Evolutionary conservation across 2,888 invertebrate genomes (phyloP).

Genomic region (Taenaris catops): DNA sequence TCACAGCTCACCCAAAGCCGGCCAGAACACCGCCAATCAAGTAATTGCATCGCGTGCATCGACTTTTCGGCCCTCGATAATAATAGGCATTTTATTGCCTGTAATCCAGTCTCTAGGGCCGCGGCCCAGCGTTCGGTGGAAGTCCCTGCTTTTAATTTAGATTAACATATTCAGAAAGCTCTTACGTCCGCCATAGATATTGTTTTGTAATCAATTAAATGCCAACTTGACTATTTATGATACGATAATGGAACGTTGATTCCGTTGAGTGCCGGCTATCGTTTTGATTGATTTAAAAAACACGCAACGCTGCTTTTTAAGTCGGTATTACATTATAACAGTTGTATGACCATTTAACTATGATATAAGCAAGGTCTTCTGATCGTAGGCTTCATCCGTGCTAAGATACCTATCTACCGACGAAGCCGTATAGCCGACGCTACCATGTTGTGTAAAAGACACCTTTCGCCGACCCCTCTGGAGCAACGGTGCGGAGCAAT

Average conservation of each 20-base stretch:
- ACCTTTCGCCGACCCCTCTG: too few species aligned
- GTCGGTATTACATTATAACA: too few species aligned
- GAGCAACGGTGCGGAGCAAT: too few species aligned
- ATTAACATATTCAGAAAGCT: slow-evolving; percentile 67
- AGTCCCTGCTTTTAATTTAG: slow-evolving; percentile 66
- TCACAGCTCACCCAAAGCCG: slow-evolving; percentile 60
- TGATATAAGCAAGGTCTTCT: too few species aligned
- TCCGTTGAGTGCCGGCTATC: slow-evolving; percentile 60
- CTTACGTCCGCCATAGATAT: slow-evolving; percentile 36
- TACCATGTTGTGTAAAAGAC: too few species aligned
- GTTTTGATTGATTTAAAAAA: slow-evolving; percentile 58
- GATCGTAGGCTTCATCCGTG: too few species aligned
- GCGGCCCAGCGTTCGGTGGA: slow-evolving; percentile 57
- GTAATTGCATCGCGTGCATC: slow-evolving; percentile 80
- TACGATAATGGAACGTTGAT: slow-evolving; percentile 56
- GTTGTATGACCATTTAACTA: too few species aligned
- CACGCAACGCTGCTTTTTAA: slow-evolving; percentile 46
- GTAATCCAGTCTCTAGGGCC: slow-evolving; percentile 79
- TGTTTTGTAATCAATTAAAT: slow-evolving; percentile 69
- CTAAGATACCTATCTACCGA: too few species aligned
- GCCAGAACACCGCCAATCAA: slow-evolving; percentile 77
- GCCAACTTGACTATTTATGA: slow-evolving; percentile 42
- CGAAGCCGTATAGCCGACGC: too few species aligned
- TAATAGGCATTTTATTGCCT: slow-evolving; percentile 79
- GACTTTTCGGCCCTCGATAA: slow-evolving; percentile 78